A percentile compares a stretch with the other conserved stretches of the same genome.
Conservation (phyloP, 2,113 vertebrate genomes). For the Excalfactoria chinensis region DNA sequence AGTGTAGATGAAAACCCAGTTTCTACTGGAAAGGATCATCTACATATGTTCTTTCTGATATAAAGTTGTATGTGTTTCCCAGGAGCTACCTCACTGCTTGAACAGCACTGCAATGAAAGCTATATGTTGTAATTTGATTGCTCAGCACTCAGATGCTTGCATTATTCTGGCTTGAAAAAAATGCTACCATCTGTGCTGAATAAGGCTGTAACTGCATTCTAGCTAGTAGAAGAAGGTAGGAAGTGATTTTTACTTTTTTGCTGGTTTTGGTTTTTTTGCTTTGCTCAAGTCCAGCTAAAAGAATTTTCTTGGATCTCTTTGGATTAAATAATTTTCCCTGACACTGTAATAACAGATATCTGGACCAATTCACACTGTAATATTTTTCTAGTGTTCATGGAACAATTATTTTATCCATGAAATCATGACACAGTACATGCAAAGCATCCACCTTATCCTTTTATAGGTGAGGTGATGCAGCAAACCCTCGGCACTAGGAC, state of each 20-base stretch:
- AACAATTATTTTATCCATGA: neutral
- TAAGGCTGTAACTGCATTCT: neutral
- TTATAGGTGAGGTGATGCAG: neutral
- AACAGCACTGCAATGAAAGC: neutral
- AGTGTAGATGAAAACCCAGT: neutral
- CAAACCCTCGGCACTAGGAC: neutral
- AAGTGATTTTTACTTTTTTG: neutral
- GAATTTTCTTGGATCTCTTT: neutral
- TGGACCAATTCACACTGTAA: neutral
- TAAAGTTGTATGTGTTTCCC: neutral
- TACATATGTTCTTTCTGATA: neutral
- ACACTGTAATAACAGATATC: neutral
- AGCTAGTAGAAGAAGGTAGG: neutral
- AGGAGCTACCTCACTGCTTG: neutral
- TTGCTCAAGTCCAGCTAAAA: slow-evolving; percentile 3
- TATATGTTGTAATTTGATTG: neutral
- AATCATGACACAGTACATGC: neutral
- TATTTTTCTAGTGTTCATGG: neutral
- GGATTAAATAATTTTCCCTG: neutral
- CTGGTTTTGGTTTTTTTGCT: neutral
- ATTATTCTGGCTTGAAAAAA: neutral
- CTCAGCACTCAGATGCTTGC: neutral
- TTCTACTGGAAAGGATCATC: slow-evolving; percentile 13
- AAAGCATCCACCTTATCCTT: neutral
- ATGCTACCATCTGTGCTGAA: neutral